Percentiles rank a stretch among this genome's conserved stretches.
phyloP scores from a whole-genome alignment of 2,113 vertebrate species.

The Camelus dromedarius region DNA sequence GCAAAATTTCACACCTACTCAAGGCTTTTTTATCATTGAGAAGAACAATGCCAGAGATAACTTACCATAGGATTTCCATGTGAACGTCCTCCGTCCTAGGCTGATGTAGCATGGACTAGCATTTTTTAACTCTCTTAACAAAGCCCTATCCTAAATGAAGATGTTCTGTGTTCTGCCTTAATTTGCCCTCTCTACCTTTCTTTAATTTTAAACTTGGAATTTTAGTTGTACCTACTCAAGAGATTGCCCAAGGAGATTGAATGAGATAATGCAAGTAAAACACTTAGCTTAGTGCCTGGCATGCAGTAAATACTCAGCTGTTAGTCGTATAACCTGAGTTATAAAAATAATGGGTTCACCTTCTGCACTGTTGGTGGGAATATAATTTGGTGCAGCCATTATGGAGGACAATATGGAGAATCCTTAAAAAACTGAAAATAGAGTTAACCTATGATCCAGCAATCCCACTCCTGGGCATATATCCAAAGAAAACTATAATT shows the following conservation, averaged over 20 bases:
- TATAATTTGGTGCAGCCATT: too few relatives aligned
- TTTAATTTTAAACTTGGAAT: constrained; percentile 43
- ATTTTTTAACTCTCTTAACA: not conserved
- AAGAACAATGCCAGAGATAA: not conserved
- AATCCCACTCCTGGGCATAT: too few relatives aligned
- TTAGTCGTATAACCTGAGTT: too few relatives aligned
- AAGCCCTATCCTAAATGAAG: not conserved
- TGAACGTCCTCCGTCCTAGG: not conserved
- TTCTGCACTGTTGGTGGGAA: too few relatives aligned
- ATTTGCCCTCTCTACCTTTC: not conserved
- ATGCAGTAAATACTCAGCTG: not conserved
- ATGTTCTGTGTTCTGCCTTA: not conserved
- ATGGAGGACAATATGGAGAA: too few relatives aligned
- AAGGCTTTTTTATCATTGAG: not conserved
- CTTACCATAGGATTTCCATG: not conserved
- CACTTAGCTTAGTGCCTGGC: too few relatives aligned
- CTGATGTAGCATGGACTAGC: not conserved
- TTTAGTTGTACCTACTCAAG: not conserved
- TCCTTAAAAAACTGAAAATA: too few relatives aligned
- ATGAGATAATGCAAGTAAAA: not conserved
- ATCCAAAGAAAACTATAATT: too few relatives aligned
- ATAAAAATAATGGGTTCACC: too few relatives aligned
- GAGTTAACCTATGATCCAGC: too few relatives aligned
- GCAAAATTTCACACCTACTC: not conserved
- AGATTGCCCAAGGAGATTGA: not conserved